phyloP scores from a whole-genome alignment of 2,113 vertebrate genomes.

The Proteles cristata region DNA sequence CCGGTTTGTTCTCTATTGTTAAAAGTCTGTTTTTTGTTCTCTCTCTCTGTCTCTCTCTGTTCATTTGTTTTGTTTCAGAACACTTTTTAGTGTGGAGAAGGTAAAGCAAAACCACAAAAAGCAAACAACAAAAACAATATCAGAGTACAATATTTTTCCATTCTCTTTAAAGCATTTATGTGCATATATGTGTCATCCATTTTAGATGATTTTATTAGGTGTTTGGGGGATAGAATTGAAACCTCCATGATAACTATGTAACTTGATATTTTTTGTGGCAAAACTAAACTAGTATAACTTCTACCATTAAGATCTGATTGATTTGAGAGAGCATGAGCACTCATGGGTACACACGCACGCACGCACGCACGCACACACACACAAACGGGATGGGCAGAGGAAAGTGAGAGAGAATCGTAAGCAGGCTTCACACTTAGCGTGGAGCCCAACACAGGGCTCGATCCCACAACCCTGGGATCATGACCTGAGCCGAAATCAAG shows the following conservation, averaged over 20 bases:
- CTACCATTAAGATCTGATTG: background rate
- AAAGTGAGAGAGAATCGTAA: no score
- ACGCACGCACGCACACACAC: no score
- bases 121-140: background rate
- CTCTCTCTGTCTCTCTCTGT: background rate
- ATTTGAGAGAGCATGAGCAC: no score
- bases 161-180: background rate
- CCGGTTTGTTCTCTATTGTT: background rate
- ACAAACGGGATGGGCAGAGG: no score
- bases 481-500: no score
- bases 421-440: no score
- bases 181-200: background rate
- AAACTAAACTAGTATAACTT: slow-evolving; percentile 28
- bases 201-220: background rate
- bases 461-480: no score
- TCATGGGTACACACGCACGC: no score
- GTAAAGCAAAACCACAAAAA: background rate
- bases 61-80: background rate
- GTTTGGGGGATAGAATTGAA: background rate
- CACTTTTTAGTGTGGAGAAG: background rate
- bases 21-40: background rate
- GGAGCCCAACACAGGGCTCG: no score
- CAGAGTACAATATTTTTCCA: background rate
- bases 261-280: background rate
- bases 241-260: background rate